These are phyloP conservation scores for Nesometra sesokonis DNA, from an alignment of 35 echinoderm and acorn worm genomes.

Conservation along the genomic window DNA sequence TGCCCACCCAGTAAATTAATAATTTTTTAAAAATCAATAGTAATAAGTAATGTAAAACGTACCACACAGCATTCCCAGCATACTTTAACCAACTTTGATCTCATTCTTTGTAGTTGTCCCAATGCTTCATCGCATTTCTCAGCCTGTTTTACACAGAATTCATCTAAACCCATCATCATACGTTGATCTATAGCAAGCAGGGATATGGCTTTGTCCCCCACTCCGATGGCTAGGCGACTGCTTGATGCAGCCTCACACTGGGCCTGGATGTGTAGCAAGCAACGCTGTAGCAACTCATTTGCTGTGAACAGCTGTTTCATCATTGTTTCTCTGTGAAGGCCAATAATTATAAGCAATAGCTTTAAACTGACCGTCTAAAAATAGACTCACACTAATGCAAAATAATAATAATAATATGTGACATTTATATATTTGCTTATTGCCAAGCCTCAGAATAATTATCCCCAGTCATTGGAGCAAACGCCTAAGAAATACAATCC, in stretches of 20 bases:
- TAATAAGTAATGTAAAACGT: neutral
- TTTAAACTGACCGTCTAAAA: too few relatives aligned
- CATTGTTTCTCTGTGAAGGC: constrained; percentile 47
- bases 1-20: too few relatives aligned
- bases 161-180: constrained; percentile 45
- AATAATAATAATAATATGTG: too few relatives aligned
- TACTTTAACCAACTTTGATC: constrained; percentile 65
- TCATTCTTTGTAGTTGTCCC: constrained; percentile 53
- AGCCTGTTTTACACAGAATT: constrained; percentile 72
- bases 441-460: too few relatives aligned
- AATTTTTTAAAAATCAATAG: neutral
- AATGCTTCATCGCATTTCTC: constrained; percentile 71
- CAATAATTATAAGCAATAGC: too few relatives aligned
- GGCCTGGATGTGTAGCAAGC: constrained; percentile 71
- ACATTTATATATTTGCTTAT: too few relatives aligned
- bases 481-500: too few relatives aligned
- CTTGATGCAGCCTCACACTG: constrained; percentile 81
- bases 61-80: constrained; percentile 77
- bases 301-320: constrained; percentile 78
- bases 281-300: constrained; percentile 95
- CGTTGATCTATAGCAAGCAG: constrained; percentile 53
- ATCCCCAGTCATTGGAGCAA: too few relatives aligned
- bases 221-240: constrained; percentile 36
- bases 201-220: constrained; percentile 68
- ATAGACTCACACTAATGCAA: too few relatives aligned